Conservation (phyloP, 2,113 vertebrate genomes). For the Mesembrinibis cayennensis region DNA sequence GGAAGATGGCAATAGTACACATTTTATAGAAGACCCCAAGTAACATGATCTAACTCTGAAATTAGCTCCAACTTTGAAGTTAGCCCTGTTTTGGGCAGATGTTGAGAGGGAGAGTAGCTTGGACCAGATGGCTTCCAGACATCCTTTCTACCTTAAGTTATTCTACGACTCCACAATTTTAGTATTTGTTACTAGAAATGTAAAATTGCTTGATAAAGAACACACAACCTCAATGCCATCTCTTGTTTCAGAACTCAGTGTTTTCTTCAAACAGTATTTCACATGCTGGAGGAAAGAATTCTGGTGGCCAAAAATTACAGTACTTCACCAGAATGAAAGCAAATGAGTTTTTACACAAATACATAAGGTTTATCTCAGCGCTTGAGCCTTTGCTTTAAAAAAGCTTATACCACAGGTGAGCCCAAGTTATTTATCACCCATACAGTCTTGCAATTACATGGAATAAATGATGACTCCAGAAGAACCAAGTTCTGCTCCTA, state of each 20-base stretch:
- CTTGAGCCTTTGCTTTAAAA: not conserved
- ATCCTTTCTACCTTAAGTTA: not conserved
- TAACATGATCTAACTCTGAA: not conserved
- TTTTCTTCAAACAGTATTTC: not conserved
- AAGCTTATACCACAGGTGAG: not conserved
- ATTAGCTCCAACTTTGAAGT: not conserved
- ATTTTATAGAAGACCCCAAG: not conserved
- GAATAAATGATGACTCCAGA: not conserved
- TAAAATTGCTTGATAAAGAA: not conserved
- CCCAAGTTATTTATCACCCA: not conserved
- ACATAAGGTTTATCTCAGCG: not conserved
- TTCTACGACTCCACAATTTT: not conserved
- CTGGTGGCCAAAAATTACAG: not conserved
- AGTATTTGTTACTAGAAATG: not conserved
- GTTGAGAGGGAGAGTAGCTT: not conserved
- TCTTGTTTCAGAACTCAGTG: not conserved
- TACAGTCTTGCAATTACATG: not conserved
- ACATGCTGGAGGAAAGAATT: not conserved
- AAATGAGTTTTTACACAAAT: not conserved
- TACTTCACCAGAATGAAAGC: not conserved
- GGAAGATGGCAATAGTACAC: not conserved
- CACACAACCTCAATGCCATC: rapidly evolving
- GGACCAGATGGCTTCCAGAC: not conserved
- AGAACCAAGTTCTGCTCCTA: not conserved
- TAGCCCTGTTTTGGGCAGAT: not conserved